A percentile compares a stretch with the other conserved stretches of the same genome.
These are phyloP conservation scores for Camponotus vicinus DNA, from an alignment of 1,140 invertebrate genomes.

Conservation along the genomic window DNA sequence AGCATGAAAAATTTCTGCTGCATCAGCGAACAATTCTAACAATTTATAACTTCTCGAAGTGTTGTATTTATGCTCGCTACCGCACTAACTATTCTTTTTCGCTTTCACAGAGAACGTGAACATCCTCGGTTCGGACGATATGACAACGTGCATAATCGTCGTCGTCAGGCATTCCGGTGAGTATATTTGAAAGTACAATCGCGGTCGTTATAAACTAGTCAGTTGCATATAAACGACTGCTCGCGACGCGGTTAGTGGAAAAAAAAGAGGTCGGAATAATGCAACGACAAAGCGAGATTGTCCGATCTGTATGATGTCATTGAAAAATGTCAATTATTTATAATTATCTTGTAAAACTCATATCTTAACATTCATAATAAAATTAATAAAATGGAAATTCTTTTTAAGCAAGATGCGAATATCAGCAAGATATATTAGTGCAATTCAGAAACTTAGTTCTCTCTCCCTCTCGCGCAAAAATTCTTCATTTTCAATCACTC, in stretches of 20 bases:
- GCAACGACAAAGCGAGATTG: background rate
- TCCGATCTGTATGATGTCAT: background rate
- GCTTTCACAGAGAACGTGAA: conserved; percentile 91
- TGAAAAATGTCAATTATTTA: background rate
- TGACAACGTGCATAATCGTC: conserved; percentile 97
- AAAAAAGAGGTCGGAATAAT: conserved; percentile 29
- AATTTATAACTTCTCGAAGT: background rate
- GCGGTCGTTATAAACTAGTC: conserved; percentile 40
- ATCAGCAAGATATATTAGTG: background rate
- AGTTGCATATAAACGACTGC: conserved; percentile 29
- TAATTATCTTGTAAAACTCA: background rate
- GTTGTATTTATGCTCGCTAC: background rate
- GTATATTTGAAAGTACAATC: conserved; percentile 72
- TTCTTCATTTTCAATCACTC: background rate
- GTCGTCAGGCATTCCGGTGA: conserved; percentile 96
- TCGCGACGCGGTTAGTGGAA: background rate
- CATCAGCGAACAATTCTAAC: background rate
- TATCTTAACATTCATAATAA: background rate
- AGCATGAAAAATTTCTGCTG: conserved; percentile 12
- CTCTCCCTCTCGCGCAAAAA: background rate
- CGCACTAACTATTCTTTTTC: conserved; percentile 23
- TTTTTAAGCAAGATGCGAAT: too few species aligned
- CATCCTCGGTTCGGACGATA: conserved; percentile 97
- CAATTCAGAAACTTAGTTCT: background rate
- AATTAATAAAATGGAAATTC: background rate